Conservation (phyloP, 2,888 invertebrate species). For the Pherbina coryleti region DNA sequence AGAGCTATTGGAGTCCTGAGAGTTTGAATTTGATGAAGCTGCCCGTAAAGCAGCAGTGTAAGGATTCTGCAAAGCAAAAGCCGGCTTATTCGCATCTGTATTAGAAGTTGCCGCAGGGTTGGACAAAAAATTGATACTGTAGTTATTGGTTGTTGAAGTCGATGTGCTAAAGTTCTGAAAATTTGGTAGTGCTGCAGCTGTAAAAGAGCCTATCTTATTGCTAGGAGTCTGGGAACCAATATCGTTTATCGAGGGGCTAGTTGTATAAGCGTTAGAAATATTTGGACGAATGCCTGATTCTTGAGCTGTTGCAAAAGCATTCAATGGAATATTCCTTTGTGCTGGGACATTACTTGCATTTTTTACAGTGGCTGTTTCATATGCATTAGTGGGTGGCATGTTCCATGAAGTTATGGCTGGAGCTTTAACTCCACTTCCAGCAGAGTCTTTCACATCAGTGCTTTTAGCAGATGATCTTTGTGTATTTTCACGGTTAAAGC, state of each 20-base stretch:
- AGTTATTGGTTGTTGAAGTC: conserved; percentile 54
- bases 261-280: conserved; percentile 40
- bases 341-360: not conserved
- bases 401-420: conserved; percentile 43
- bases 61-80: conserved; percentile 56
- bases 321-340: not conserved
- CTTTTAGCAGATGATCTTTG: not conserved
- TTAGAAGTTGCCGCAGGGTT: conserved; percentile 22
- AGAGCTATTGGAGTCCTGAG: conserved; percentile 39
- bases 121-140: conserved; percentile 52
- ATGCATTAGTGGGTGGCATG: conserved; percentile 44
- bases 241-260: not conserved
- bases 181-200: conserved; percentile 43
- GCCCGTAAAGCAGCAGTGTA: conserved; percentile 52
- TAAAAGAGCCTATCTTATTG: not conserved
- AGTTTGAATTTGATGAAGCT: conserved; percentile 39
- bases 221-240: not conserved
- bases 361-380: conserved; percentile 39
- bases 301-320: not conserved
- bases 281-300: not conserved
- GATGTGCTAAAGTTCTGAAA: conserved; percentile 54
- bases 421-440: conserved; percentile 29
- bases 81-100: not conserved
- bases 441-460: conserved; percentile 31
- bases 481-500: conserved; percentile 3